phyloP scores from a whole-genome alignment of 2,113 vertebrate genomes.

The Serilophus lunatus region DNA sequence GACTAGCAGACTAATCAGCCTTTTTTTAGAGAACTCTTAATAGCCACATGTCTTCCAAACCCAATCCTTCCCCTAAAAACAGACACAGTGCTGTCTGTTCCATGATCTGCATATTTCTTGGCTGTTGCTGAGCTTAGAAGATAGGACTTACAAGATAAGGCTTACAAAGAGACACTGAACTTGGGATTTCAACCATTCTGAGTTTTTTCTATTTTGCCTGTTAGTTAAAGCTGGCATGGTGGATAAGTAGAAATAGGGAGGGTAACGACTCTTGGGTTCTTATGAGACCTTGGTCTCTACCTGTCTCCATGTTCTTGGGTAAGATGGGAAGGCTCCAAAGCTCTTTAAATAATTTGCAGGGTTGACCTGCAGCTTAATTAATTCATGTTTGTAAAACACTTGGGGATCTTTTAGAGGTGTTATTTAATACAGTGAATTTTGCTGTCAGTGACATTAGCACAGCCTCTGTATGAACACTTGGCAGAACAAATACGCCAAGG shows the following conservation, averaged over 20 bases:
- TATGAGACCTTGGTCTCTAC: background rate
- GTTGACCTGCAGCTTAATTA: slow-evolving; percentile 11
- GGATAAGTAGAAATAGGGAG: background rate
- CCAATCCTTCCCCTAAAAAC: background rate
- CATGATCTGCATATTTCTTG: background rate
- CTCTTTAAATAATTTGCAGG: background rate
- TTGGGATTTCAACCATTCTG: background rate
- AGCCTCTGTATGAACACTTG: background rate
- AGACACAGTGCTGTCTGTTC: background rate
- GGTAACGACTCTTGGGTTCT: background rate
- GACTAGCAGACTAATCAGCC: background rate
- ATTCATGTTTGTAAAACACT: background rate
- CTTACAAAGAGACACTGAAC: background rate
- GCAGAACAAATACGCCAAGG: background rate
- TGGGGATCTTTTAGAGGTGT: background rate
- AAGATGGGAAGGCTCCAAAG: background rate
- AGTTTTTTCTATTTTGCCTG: background rate
- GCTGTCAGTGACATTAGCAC: background rate
- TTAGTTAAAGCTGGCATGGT: background rate
- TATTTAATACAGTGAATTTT: background rate
- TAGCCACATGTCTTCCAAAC: background rate
- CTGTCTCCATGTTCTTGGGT: background rate
- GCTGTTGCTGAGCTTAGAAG: background rate
- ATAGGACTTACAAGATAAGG: background rate
- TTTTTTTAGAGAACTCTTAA: background rate